Base-by-base conservation (phyloP, 2,113 vertebrate genomes). In the Pelusios castaneus region DNA sequence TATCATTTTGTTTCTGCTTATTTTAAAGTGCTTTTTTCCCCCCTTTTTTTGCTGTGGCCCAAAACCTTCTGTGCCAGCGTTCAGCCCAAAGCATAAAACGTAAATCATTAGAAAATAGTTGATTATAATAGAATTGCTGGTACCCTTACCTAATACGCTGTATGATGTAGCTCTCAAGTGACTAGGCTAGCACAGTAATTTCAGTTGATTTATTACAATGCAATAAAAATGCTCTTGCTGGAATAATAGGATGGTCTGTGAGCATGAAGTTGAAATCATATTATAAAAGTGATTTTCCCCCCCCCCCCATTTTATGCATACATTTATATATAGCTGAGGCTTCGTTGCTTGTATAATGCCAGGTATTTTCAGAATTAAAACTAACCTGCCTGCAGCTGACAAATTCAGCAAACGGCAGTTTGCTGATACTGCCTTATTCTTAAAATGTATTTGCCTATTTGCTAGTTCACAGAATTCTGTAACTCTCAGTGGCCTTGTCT, bases 61-160 rank as follows among this genome's bases (percentile, higher is more conserved):
- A 77, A 51, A 56, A 7, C 11, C 2, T 47, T 10, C 47, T 89
- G 91, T 73, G n/a, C 51, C 51, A 85, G 73, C 10, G 25, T 82
- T 58, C 38, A 73, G 10, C 27, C 19, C n/a, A 41, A 73, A 90
- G 54, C 11, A 77, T 38, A 27, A 75, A 52, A 4, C 17, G 43
- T 25, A 4, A 3, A 0, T 56, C 2, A 10, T 88, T 80, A 94
- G 38, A 49, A 58, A 41, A 12, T 56, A 60, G 67, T 41, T 73
- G 58, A 29, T 52, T 12, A 29, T 58, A 58, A 56, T 0, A 38
- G 54, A 38, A 82, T 22, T 47, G 3, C 84, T 84, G 0, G 0
- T 41, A 5, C 47, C 87, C 16, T 55, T 87, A 13, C 17, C 13
- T 81, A n/a, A 3, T 12, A 58, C 11, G n/a, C 51, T 60, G 0